A percentile compares a stretch with the other conserved stretches of the same genome.
Conservation (phyloP, 1,140 invertebrate genomes). For the Coboldia fuscipes region DNA sequence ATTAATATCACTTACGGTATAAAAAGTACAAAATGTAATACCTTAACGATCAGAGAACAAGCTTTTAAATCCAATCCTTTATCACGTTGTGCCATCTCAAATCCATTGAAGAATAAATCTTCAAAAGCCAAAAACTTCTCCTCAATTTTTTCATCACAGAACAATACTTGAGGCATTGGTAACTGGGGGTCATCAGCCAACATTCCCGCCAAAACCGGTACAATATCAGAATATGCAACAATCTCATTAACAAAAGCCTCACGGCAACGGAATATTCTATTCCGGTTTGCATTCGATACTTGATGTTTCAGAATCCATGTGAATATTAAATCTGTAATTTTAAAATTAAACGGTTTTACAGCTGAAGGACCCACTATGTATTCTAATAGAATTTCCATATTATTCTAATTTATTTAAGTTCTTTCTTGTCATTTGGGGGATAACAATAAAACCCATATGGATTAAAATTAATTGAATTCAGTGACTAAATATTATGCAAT, state of each 20-base stretch:
- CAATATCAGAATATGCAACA: conserved; percentile 13
- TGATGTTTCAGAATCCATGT: conserved; percentile 17
- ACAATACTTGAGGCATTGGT: neutral
- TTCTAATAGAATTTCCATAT: neutral
- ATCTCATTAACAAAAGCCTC: conserved; percentile 19
- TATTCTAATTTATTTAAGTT: neutral
- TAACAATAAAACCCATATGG: neutral
- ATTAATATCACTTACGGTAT: neutral
- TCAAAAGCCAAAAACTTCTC: neutral
- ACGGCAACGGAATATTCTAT: conserved; percentile 16
- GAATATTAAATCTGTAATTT: neutral
- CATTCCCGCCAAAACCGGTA: conserved; percentile 12
- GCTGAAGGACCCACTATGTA: neutral
- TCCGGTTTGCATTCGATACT: conserved; percentile 15
- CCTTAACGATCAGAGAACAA: neutral
- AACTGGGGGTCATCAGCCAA: conserved; percentile 5
- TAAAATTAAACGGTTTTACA: no score
- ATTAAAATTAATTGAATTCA: neutral
- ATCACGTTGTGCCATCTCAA: neutral
- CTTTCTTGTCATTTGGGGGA: neutral
- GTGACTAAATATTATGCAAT: neutral
- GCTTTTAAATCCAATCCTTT: neutral
- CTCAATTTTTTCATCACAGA: neutral
- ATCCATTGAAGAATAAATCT: conserved; percentile 6
- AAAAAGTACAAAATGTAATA: neutral